Percentiles rank a stretch among this genome's conserved stretches.
Evolutionary conservation across 2,113 vertebrate species (phyloP).

Genomic region (Ptilonorhynchus violaceus): DNA sequence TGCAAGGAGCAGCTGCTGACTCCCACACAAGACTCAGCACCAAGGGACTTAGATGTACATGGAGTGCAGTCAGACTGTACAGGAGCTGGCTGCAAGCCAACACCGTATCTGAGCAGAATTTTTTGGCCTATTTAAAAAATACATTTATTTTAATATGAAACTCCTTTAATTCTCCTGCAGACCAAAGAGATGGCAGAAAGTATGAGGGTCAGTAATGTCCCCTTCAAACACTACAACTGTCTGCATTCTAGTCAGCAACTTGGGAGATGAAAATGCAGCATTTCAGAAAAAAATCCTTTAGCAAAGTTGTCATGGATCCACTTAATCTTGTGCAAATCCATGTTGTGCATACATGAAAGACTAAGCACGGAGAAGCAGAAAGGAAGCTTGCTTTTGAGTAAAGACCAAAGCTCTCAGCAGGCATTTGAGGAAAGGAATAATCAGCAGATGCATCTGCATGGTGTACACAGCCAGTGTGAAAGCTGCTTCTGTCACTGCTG

Average conservation of each 20-base stretch:
- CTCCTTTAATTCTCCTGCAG: background rate
- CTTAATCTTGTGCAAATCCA: background rate
- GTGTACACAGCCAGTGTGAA: background rate
- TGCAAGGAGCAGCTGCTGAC: conserved; percentile 31
- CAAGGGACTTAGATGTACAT: background rate
- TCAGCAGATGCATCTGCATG: background rate
- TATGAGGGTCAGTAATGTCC: background rate
- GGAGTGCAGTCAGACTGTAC: background rate
- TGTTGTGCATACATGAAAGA: background rate
- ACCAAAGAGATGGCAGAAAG: background rate
- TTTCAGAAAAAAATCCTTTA: background rate
- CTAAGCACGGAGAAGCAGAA: background rate
- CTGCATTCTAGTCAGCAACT: background rate
- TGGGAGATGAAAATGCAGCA: background rate
- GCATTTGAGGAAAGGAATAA: background rate
- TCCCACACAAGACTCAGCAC: background rate
- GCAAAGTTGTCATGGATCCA: background rate
- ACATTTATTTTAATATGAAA: background rate
- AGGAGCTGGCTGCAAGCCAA: background rate
- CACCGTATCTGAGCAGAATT: background rate
- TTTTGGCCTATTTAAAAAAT: background rate
- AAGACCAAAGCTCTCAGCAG: background rate
- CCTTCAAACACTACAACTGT: background rate
- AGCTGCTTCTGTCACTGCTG: background rate
- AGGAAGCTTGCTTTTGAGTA: background rate